Evolutionary conservation across 2,888 invertebrate species (phyloP).

Genomic region (Holacanthella duospinosa): DNA sequence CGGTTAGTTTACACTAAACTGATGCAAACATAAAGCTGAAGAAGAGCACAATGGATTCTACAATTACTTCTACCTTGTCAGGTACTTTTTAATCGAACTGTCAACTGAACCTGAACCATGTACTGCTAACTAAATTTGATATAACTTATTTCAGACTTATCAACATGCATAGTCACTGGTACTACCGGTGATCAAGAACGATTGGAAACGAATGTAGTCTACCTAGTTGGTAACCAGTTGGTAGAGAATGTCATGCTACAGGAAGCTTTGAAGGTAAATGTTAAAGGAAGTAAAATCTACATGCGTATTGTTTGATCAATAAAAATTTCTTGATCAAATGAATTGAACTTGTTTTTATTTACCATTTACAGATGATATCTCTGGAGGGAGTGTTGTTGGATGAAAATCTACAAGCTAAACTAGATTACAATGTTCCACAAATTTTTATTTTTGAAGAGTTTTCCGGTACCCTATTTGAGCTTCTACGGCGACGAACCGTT

Average conservation of each 20-base stretch:
- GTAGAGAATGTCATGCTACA: slow-evolving; percentile 16
- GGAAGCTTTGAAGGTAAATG: slow-evolving; percentile 23
- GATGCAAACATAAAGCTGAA: too few relatives aligned
- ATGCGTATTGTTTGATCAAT: too few relatives aligned
- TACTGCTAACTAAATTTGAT: too few relatives aligned
- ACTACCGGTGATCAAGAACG: too few relatives aligned
- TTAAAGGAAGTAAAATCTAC: too few relatives aligned
- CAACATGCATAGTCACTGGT: too few relatives aligned
- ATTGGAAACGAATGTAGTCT: slow-evolving; percentile 15
- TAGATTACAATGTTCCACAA: slow-evolving; percentile 2
- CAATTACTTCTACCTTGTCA: too few relatives aligned
- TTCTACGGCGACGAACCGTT: slow-evolving; percentile 18
- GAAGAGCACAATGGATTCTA: too few relatives aligned
- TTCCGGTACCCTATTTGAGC: slow-evolving; percentile 30
- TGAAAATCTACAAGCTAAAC: background rate
- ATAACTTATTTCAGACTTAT: too few relatives aligned
- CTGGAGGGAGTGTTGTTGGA: background rate
- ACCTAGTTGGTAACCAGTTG: slow-evolving; percentile 18
- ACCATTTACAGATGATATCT: background rate
- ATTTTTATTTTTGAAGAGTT: slow-evolving; percentile 35
- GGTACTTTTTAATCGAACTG: too few relatives aligned
- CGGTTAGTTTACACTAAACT: too few relatives aligned
- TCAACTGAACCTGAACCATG: too few relatives aligned
- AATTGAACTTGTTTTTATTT: background rate
- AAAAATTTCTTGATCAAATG: background rate